Conservation (phyloP, 1,140 invertebrate genomes). For the Danaus melanippus region DNA sequence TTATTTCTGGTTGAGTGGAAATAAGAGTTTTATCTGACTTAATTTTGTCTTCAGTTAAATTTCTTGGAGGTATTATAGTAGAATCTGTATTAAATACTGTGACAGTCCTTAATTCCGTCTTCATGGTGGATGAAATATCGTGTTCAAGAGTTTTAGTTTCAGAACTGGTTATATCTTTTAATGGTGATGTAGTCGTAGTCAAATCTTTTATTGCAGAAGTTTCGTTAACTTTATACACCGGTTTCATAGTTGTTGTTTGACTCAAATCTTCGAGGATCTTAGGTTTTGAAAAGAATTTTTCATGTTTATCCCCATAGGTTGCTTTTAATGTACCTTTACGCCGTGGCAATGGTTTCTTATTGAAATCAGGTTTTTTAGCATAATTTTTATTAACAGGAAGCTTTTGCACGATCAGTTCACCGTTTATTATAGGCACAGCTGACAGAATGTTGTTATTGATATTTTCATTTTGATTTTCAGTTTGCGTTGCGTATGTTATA, state of each 20-base stretch:
- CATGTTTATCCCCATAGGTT: slow-evolving; percentile 69
- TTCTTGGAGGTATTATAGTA: slow-evolving; percentile 14
- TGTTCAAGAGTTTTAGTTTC: background rate
- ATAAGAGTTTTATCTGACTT: slow-evolving; percentile 12
- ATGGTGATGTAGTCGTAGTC: slow-evolving; percentile 2
- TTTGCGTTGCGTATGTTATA: slow-evolving; percentile 27
- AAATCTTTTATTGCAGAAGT: slow-evolving; percentile 4
- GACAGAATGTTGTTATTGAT: slow-evolving; percentile 45
- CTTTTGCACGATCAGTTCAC: slow-evolving; percentile 50
- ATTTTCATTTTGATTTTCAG: slow-evolving; percentile 25
- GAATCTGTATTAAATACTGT: background rate
- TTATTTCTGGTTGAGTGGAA: slow-evolving; percentile 21
- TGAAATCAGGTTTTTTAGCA: slow-evolving; percentile 42
- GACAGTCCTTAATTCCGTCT: no score
- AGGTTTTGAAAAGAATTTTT: slow-evolving; percentile 49
- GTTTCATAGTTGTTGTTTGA: slow-evolving; percentile 3
- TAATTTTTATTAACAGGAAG: slow-evolving; percentile 22
- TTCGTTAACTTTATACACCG: background rate
- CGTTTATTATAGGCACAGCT: slow-evolving; percentile 28
- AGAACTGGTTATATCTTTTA: slow-evolving; percentile 6
- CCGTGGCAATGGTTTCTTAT: slow-evolving; percentile 59
- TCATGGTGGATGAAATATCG: no score
- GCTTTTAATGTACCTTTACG: slow-evolving; percentile 69
- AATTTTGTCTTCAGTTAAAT: slow-evolving; percentile 5
- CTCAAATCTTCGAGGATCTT: slow-evolving; percentile 21